Evolutionary conservation across 1,140 invertebrate genomes (phyloP), one percentile per base, ranked within the genome.

Genomic region (Pseudoatta argentina): DNA sequence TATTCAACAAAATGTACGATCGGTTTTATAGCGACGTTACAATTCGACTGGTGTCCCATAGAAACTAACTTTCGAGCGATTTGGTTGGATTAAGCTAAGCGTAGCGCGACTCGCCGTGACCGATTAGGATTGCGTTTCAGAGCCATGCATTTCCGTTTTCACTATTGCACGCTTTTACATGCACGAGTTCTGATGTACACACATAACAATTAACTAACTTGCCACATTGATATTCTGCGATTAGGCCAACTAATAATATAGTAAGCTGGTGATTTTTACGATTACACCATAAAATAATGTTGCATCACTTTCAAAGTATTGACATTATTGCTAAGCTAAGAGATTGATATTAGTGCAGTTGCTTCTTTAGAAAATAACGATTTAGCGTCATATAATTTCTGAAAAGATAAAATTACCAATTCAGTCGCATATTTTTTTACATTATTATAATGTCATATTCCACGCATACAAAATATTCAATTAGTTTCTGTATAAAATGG

Each of bases 51-150:
- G 64, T 81, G 78, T 81, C 21, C 51, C 21, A 81, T 48, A 81
- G 64, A 71, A 81, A 81, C 78, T 81, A 81, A 81, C 78, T 71
- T 71, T 57, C 66, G 51, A 57, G 27, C 34, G 78, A 71, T 81
- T 69, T 34, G 51, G 77, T 81, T 71, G 34, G 53, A 14, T 81
- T 81, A 69, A 71, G 21, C 21, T 57, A 57, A 69, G 30, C 63
- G 30, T 24, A 69, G 5, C 64, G 48, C 14, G 51, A 7, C 34
- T 71, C 34, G 51, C 34, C 30, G 51, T 57, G 77, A 71, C 14
- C 51, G 66, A 81, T 81, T 81, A 81, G 64, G 16, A 71, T 81
- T 71, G 44, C 48, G 30, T 81, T 71, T 12, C 16, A 44, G 21
- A 30, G 18, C 51, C 14, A 14, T 71, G 53, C 51, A 27, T 81